Base-by-base conservation (phyloP, 2,113 vertebrate genomes). In the Cebus imitator region DNA sequence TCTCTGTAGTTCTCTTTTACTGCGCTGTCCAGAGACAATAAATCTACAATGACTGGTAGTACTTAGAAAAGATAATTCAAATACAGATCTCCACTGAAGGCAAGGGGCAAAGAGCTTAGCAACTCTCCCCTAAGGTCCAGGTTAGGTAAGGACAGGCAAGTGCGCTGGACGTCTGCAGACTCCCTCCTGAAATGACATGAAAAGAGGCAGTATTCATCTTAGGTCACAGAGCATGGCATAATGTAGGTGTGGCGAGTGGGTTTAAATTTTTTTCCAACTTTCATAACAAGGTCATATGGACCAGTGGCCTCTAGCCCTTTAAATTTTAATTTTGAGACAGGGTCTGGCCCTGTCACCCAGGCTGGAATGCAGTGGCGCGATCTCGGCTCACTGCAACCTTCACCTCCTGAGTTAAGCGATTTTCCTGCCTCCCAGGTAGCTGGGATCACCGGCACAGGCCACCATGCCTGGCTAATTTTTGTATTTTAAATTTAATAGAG, bases 191-290 rank as follows among this genome's bases (percentile, higher is more conserved):
- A 45, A 30, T 57, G 52, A 43, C n/a, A 1, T 6, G 70, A 10
- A 43, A 58, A 57, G 55, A 35, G 70, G 82, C 61, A 64, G 27
- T 64, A 11, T 30, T 70, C 68, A 30, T 75, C 45, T 48, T 48
- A 11, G 10, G 11, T 76, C 21, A 1, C 9, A n/a, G 2, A 17
- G 21, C 37, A 27, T 10, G 45, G 58, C 1, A 6, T 12, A 10
- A 12, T 10, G 17, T 9, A 9, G 70, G 43, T 79, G 50, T 90
- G 57, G 48, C 32, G 13, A 1, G 21, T 37, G 76, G 18, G 25
- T 87, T 72, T 45, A 25, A 20, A 35, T 37, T 43, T 75, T 14
- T 37, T 70, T 23, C 79, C 37, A 35, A 55, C 25, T 91, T 40
- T 52, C 61, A 16, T 4, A 30, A 1, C 0, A 6, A 78, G 75